A percentile compares a stretch with the other conserved stretches of the same genome.
These are phyloP conservation scores for Ridgeia piscesae DNA, from an alignment of 1,140 invertebrate genomes.

Conservation along the genomic window DNA sequence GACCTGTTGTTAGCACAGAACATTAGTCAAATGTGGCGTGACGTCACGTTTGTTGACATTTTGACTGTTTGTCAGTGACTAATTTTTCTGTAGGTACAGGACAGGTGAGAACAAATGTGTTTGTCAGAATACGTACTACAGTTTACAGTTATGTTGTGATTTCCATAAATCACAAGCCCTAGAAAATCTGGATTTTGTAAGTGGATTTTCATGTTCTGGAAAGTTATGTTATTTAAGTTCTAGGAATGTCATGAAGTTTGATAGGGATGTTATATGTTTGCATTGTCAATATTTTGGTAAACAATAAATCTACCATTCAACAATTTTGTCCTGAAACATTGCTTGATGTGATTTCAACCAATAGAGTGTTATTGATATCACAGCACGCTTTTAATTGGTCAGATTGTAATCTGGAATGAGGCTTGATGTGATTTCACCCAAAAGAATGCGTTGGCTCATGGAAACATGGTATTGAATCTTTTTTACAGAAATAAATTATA, in stretches of 20 bases:
- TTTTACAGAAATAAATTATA: background rate
- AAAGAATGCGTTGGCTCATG: too few species aligned
- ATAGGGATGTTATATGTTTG: background rate
- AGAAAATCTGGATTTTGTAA: too few species aligned
- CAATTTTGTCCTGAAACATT: background rate
- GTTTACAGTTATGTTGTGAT: background rate
- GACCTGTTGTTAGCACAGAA: too few species aligned
- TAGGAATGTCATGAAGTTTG: background rate
- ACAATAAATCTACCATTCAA: background rate
- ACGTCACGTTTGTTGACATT: too few species aligned
- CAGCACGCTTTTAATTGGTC: background rate
- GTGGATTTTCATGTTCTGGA: background rate
- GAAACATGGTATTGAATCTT: too few species aligned
- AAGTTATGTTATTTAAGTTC: background rate
- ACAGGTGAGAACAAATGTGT: too few species aligned
- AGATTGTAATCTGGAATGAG: background rate
- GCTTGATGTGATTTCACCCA: too few species aligned
- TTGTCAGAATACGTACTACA: too few species aligned
- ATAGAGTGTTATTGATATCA: background rate
- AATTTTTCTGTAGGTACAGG: too few species aligned
- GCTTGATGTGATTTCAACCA: too few species aligned
- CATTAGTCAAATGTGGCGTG: too few species aligned
- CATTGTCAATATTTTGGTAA: background rate
- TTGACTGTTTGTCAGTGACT: too few species aligned
- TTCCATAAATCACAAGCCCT: background rate